Base-by-base conservation (phyloP, 2,113 vertebrate species). In the Melospiza georgiana region DNA sequence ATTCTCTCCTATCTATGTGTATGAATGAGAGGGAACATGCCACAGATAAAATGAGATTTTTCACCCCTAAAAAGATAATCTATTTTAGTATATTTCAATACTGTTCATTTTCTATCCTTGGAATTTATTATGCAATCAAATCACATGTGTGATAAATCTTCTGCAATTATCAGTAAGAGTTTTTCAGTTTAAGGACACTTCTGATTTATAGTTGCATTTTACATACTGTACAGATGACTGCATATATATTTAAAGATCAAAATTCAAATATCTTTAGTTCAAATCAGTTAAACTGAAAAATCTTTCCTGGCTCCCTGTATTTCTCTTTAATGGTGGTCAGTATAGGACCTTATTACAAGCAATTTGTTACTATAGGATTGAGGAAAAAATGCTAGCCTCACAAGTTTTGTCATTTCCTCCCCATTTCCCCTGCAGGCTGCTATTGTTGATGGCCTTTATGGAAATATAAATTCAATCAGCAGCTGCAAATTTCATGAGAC, bases 391-490 rank as follows among this genome's bases (percentile, higher is more conserved):
- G 96, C 97, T 97, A 96, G 94, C 87, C 95, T 97, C 97, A 97
- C 79, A 80, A 94, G 97, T 98, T 98, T 97, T 98, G 96, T 98
- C 98, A 98, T 98, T 98, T 41, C 13, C 11, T 54, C 84, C 75
- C 33, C 25, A 88, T 96, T 96, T 96, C 90, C 96, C 98, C 98
- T 98, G 97, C 97, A 98, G 98, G 98, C 98, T 98, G 97, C 97
- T 98, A 98, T 97, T 98, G 97, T 97, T 98, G 98, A 98, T 98
- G 98, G 98, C 97, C 98, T 98, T 99, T 98, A 99, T 98, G 98
- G 98, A 99, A 99, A 99, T 98, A 98, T 92, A 98, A 98, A 98
- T 98, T 98, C 98, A 98, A 99, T 98, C 98, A 99, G 98, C 98
- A 98, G 98, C 97, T 97, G 98, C 98, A 98, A 98, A 98, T 98